Evolutionary conservation across 2,113 vertebrate genomes (phyloP).

Genomic region (Poicephalus meyeri): DNA sequence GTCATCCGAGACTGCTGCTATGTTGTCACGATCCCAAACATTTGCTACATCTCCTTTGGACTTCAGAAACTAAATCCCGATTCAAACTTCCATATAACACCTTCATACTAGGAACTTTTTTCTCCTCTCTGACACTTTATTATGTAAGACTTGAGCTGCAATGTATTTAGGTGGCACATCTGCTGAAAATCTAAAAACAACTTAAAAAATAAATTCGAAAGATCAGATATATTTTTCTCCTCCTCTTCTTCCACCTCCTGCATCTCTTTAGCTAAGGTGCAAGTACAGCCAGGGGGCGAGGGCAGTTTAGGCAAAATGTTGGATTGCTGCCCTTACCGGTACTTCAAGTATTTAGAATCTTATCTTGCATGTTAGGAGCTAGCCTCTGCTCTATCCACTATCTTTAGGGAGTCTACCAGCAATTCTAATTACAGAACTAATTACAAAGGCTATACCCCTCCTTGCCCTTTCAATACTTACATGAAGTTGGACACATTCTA

Average conservation of each 20-base stretch:
- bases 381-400: neutral
- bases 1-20: conserved; percentile 77
- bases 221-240: neutral
- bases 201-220: neutral
- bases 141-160: neutral
- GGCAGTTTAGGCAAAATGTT: neutral
- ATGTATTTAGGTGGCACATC: neutral
- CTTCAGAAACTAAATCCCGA: conserved; percentile 57
- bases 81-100: neutral
- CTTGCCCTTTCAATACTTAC: neutral
- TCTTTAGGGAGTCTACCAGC: neutral
- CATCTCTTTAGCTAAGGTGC: neutral
- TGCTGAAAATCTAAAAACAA: neutral
- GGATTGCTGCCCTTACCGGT: neutral
- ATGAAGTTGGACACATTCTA: neutral
- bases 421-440: neutral
- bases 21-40: conserved; percentile 54
- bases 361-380: neutral
- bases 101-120: neutral
- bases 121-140: neutral
- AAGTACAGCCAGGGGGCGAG: neutral
- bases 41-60: conserved; percentile 56
- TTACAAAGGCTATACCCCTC: neutral
- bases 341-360: neutral
- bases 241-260: neutral